phyloP scores from a whole-genome alignment of 1,140 invertebrate species.

The Drosophila triauraria region DNA sequence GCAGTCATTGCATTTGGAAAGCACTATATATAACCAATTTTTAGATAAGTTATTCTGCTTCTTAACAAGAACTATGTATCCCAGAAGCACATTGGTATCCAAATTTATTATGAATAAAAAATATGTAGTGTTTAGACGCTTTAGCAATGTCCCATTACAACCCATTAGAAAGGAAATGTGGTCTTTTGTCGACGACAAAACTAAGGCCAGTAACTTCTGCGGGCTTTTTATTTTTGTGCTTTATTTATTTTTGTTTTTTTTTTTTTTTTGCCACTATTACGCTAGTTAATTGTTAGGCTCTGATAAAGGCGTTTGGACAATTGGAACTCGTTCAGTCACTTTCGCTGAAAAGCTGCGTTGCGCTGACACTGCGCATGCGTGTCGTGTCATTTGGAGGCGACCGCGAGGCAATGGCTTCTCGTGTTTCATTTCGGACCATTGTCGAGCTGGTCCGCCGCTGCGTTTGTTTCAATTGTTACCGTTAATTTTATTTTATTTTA shows the following conservation, averaged over 20 bases:
- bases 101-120: too few relatives aligned
- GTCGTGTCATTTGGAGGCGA: conserved; percentile 4
- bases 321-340: conserved; percentile 81
- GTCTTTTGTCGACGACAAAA: background rate
- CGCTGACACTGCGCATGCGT: conserved; percentile 60
- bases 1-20: too few relatives aligned
- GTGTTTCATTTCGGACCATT: conserved; percentile 60
- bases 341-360: conserved; percentile 73
- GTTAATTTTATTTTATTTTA: conserved; percentile 78
- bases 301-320: conserved; percentile 69
- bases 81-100: too few relatives aligned
- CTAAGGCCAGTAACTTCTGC: conserved; percentile 40
- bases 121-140: conserved; percentile 12
- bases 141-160: background rate
- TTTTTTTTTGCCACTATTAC: conserved; percentile 66
- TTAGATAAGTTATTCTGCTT: too few relatives aligned
- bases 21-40: too few relatives aligned
- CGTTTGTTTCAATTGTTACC: conserved; percentile 79
- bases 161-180: conserved; percentile 16
- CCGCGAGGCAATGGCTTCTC: conserved; percentile 30
- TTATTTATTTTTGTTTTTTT: conserved; percentile 13
- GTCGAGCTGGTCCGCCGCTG: conserved; percentile 30
- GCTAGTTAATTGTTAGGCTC: conserved; percentile 60
- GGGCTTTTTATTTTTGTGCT: conserved; percentile 32
- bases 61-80: too few relatives aligned